phyloP scores from a whole-genome alignment of 2,888 invertebrate species.

The Trachelus troglodyta region DNA sequence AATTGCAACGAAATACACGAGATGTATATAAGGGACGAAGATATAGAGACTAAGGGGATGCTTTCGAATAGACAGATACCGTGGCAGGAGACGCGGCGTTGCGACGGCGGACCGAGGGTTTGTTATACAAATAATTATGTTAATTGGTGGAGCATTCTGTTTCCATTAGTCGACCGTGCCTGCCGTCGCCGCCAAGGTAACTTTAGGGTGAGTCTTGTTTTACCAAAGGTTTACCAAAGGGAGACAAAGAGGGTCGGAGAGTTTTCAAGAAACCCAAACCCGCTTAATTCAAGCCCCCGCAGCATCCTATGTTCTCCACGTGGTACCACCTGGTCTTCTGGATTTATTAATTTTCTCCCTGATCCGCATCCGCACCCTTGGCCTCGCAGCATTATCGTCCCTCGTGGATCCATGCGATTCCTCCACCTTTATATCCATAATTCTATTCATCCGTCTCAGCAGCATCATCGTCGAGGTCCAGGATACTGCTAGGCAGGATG shows the following conservation, averaged over 20 bases:
- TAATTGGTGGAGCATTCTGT: conserved; percentile 37
- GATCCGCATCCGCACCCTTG: conserved; percentile 11
- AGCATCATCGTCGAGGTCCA: neutral
- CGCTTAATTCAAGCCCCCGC: neutral
- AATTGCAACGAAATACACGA: conserved; percentile 37
- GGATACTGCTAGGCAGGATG: neutral
- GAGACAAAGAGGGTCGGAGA: conserved; percentile 18
- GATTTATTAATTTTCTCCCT: conserved; percentile 31
- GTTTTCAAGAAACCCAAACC: neutral
- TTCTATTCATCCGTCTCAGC: neutral
- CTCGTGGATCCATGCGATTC: neutral
- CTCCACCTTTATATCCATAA: neutral
- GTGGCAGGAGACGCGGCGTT: neutral
- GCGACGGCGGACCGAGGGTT: conserved; percentile 26
- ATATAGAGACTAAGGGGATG: neutral
- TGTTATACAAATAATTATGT: conserved; percentile 45
- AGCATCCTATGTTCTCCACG: neutral
- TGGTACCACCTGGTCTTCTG: neutral
- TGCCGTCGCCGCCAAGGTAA: conserved; percentile 15
- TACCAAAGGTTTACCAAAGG: conserved; percentile 23
- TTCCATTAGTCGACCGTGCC: conserved; percentile 26
- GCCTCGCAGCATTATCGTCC: neutral
- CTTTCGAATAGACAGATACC: conserved; percentile 5
- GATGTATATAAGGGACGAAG: conserved; percentile 18
- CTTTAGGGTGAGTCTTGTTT: conserved; percentile 29